Percentiles rank a stretch among this genome's conserved stretches.
Conservation (phyloP, 2,888 invertebrate genomes). For the Andricus quercusramuli region DNA sequence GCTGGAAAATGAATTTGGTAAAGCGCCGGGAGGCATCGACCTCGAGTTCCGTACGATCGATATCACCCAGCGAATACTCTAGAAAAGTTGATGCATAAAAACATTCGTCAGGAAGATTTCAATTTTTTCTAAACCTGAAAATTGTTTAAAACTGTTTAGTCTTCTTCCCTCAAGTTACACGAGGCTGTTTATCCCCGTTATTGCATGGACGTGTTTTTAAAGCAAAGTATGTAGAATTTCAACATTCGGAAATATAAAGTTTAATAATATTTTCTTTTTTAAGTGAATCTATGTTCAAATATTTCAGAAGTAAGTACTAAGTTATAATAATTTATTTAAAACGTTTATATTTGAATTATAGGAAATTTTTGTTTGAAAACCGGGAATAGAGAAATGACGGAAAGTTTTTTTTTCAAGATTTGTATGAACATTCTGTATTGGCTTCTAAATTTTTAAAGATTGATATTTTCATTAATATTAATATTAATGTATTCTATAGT, state of each 20-base stretch:
- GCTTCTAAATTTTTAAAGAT: too few species aligned
- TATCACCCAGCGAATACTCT: slow-evolving; percentile 19
- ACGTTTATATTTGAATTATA: too few species aligned
- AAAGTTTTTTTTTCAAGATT: too few species aligned
- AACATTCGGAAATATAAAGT: background rate
- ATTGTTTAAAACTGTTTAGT: slow-evolving; percentile 17
- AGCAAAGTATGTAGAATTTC: background rate
- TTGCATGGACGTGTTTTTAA: background rate
- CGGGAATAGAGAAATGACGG: too few species aligned
- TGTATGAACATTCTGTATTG: too few species aligned
- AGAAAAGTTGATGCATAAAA: slow-evolving; percentile 24
- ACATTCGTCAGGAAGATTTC: background rate
- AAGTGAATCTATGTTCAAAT: too few species aligned
- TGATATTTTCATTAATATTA: too few species aligned
- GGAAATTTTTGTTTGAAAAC: too few species aligned
- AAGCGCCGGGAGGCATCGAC: slow-evolving; percentile 29
- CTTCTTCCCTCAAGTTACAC: background rate
- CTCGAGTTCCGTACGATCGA: slow-evolving; percentile 1
- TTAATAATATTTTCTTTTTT: background rate
- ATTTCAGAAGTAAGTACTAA: too few species aligned
- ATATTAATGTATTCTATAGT: too few species aligned
- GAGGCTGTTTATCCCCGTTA: background rate
- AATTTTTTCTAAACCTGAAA: slow-evolving; percentile 1
- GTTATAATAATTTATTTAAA: too few species aligned
- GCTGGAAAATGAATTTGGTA: slow-evolving; percentile 29